Conservation (phyloP, 2,888 invertebrate genomes). For the Tupiocoris notatus region DNA sequence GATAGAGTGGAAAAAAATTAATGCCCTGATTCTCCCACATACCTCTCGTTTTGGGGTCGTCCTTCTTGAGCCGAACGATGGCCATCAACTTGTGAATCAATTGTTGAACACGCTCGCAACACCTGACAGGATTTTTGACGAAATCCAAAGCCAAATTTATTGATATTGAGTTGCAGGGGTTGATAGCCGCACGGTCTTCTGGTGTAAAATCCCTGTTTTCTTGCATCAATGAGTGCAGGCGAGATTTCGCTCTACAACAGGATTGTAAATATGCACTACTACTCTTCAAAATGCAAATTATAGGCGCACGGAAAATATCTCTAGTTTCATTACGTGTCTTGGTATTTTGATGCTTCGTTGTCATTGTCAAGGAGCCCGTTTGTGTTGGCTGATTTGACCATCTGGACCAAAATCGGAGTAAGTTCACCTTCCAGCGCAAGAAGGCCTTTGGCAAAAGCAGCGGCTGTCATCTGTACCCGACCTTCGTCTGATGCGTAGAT, state of each 20-base stretch:
- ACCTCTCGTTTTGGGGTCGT: slow-evolving; percentile 86
- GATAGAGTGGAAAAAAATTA: too few relatives aligned
- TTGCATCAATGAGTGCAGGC: slow-evolving; percentile 89
- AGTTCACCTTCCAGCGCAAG: slow-evolving; percentile 96
- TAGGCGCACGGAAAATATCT: too few relatives aligned
- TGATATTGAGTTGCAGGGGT: slow-evolving; percentile 89
- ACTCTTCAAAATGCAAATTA: too few relatives aligned
- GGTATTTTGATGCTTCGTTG: slow-evolving; percentile 93
- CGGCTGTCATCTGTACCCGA: slow-evolving; percentile 99
- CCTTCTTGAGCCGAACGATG: slow-evolving; percentile 80
- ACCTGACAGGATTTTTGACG: slow-evolving; percentile 91
- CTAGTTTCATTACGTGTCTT: slow-evolving; percentile 91
- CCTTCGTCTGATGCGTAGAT: slow-evolving; percentile 99
- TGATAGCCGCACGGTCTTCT: slow-evolving; percentile 82
- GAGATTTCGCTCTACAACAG: slow-evolving; percentile 81
- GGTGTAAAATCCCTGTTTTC: slow-evolving; percentile 80
- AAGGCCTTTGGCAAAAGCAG: slow-evolving; percentile 97
- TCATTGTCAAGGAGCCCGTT: slow-evolving; percentile 97
- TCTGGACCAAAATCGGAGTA: slow-evolving; percentile 97
- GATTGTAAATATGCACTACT: too few relatives aligned
- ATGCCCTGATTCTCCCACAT: too few relatives aligned
- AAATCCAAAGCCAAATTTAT: slow-evolving; percentile 88
- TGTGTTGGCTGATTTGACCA: slow-evolving; percentile 99
- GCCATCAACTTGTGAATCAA: slow-evolving; percentile 83
- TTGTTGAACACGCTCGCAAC: slow-evolving; percentile 86